A percentile compares a stretch with the other conserved stretches of the same genome.
Evolutionary conservation across 1,140 invertebrate species (phyloP).

Genomic region (Akabosia matsudoensis): DNA sequence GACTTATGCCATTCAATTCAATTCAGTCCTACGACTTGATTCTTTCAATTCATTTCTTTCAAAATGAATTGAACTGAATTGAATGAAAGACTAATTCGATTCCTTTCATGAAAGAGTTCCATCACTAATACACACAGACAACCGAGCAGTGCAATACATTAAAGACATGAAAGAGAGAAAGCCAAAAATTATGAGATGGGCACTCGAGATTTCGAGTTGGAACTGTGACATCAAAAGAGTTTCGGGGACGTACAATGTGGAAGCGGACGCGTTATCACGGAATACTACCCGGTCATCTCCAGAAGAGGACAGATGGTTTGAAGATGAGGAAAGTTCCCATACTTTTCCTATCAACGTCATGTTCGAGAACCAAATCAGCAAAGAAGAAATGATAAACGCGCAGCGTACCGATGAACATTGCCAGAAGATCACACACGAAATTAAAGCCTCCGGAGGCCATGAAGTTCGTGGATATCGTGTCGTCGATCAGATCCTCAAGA

Average conservation of each 20-base stretch:
- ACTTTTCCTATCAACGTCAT: not conserved
- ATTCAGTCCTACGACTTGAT: no score
- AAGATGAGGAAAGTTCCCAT: not conserved
- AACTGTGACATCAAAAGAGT: constrained; percentile 44
- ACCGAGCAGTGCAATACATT: constrained; percentile 28
- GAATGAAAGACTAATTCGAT: constrained; percentile 32
- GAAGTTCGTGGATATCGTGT: not conserved
- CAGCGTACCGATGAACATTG: not conserved
- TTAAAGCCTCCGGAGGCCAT: not conserved
- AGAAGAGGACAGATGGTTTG: constrained; percentile 17
- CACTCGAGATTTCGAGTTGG: constrained; percentile 35
- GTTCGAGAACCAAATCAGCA: not conserved
- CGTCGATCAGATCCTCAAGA: not conserved
- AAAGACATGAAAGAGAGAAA: not conserved
- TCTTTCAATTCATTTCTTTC: no score
- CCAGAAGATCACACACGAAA: not conserved
- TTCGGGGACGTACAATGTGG: constrained; percentile 46
- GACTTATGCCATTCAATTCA: no score
- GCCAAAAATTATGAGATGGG: constrained; percentile 41
- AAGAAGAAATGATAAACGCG: not conserved
- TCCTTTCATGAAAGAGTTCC: constrained; percentile 28
- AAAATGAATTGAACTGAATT: no score
- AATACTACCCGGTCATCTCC: constrained; percentile 21
- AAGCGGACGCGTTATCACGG: constrained; percentile 37
- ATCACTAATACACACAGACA: constrained; percentile 34